These are phyloP conservation scores for Hyperopisus bebe DNA, from an alignment of 2,113 vertebrate species.

Conservation along the genomic window DNA sequence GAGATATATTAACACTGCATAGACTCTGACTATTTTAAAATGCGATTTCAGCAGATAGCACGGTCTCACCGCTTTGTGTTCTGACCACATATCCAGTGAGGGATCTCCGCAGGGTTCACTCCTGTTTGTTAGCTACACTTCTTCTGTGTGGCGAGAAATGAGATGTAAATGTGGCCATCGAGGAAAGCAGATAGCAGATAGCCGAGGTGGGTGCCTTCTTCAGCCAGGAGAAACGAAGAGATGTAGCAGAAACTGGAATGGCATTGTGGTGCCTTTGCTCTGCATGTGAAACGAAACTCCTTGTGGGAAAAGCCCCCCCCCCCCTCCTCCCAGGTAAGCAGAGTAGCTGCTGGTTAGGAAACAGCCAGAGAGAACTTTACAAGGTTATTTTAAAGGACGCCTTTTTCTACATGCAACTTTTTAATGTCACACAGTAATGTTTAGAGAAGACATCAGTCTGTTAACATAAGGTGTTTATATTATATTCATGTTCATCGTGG, in stretches of 20 bases:
- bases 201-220: neutral
- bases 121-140: neutral
- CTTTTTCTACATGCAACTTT: neutral
- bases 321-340: neutral
- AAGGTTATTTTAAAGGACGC: neutral
- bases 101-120: neutral
- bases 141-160: neutral
- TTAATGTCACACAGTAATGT: neutral
- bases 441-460: neutral
- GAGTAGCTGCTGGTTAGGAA: neutral
- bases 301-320: neutral
- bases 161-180: neutral
- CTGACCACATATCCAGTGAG: neutral
- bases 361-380: neutral
- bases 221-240: neutral
- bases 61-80: neutral
- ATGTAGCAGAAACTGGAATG: neutral
- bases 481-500: neutral
- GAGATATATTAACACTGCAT: neutral
- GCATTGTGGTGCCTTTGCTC: neutral
- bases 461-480: neutral
- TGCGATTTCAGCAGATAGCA: neutral
- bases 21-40: neutral
- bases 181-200: neutral
- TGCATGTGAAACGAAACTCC: neutral